Evolutionary conservation across 2,888 invertebrate genomes (phyloP), one percentile per base, ranked within the genome.

Genomic region (Drosophila fungiperda): DNA sequence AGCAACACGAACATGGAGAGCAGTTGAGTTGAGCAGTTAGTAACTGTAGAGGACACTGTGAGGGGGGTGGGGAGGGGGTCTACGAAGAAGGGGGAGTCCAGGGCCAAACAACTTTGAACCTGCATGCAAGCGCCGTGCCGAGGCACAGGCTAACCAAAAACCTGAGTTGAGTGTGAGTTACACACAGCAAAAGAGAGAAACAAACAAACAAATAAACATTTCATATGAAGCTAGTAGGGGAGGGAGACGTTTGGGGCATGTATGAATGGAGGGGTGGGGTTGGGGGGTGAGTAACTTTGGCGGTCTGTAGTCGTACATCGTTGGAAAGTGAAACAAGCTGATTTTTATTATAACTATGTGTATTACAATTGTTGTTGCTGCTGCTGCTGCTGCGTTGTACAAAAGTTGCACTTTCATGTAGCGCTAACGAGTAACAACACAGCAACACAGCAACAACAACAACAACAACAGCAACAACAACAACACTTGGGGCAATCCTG

Each of bases 371-470:
- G 77, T 75, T 85, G 69, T 66, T 78, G 59, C 36, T 73, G 53
- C 57, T 62, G 54, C 52, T 49, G 72, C 61, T 55, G n/a, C n/a
- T n/a, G n/a, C n/a, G 68, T 74, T 87, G 68, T 79, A 73, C 72
- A 79, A 89, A 87, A 89, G 87, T 89, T 85, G 84, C 82, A 87
- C 87, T 89, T 89, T 89, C 82, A 87, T 82, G 87, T 86, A 77
- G 79, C 62, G 74, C 70, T 82, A 87, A 87, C 88, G 77, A 80
- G 87, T 68, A 68, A 69, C 76, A 76, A 36, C 54, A 78, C 74
- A 70, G 29, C 70, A 72, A 33, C n/a, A n/a, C n/a, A n/a, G n/a
- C n/a, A n/a, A n/a, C n/a, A n/a, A n/a, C n/a, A n/a, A n/a, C 12
- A 45, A 12, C 20, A 63, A 32, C 33, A 63, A 32, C 54, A 50